Evolutionary conservation across 2,888 invertebrate genomes (phyloP), one percentile per base, ranked within the genome.

Genomic region (Acrocyrtus sp.): DNA sequence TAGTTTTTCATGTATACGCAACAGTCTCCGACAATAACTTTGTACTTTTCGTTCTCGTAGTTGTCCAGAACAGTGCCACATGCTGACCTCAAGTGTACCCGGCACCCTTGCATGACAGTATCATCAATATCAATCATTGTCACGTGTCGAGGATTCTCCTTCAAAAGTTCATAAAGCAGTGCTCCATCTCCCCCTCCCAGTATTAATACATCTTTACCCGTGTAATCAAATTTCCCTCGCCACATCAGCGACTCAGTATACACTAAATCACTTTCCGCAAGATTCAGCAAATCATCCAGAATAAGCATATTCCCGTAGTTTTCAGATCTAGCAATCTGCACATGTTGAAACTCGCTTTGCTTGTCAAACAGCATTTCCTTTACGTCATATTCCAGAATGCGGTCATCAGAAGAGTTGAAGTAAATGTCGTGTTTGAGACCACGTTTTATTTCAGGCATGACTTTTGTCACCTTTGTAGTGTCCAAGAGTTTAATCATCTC

Each of bases 161-260:
- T 94, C 57, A 95, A 87, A 72, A 96, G 86, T 84, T 95, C 95
- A 85, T 92, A 92, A 0, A 96, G 86, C 0, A 96, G 86, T 2
- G 94, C 96, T 12, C 96, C 96, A 84, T 96, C 96, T 1, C 96
- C 96, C 3, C 96, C 96, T 61, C 96, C 96, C 81, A 96, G 88
- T 83, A 96, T 95, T 60, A 95, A 90, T 77, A 96, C 93, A 85
- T 95, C 94, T 84, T 95, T 95, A 79, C 90, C 93, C 81, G 89
- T 88, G 83, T 94, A 96, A 83, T 87, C 88, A 83, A 94, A 92
- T 79, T 89, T 89, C 4, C 93, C 94, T 81, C 92, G 88, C 81
- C 92, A 91, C 93, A 96, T 95, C 54, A 96, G 85, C 0, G 94
- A 94, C 85, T 94, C 93, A 1, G 96, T 95, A 84, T 96, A 96